Evolutionary conservation across 2,797 vertebrate genomes (phyloP).

Genomic region (Austrolebias charrua): DNA sequence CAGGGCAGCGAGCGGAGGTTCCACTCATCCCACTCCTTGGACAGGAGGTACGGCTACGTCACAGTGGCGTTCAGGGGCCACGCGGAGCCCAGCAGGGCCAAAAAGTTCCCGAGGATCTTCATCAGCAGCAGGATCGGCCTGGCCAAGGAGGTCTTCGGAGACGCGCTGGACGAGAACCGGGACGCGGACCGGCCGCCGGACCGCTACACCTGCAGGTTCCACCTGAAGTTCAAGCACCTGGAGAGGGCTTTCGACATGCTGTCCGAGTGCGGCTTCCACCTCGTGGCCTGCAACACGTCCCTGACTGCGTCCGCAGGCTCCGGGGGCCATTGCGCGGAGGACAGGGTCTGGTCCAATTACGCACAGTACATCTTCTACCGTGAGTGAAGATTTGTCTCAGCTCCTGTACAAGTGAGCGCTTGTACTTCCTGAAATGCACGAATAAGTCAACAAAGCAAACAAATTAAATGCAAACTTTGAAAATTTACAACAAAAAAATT

Average conservation of each 20-base stretch:
- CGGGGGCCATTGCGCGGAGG: conserved; percentile 86
- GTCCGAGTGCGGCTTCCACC: conserved; percentile 96
- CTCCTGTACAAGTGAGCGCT: conserved; percentile 8
- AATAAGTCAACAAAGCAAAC: conserved; percentile 1
- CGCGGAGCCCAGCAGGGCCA: conserved; percentile 88
- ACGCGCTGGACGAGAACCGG: conserved; percentile 93
- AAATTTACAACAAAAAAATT: no score
- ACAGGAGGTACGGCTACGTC: conserved; percentile 94
- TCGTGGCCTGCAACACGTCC: conserved; percentile 96
- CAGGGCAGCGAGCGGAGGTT: conserved; percentile 90
- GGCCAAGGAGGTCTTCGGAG: conserved; percentile 96
- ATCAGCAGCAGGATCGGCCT: conserved; percentile 94
- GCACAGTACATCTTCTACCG: conserved; percentile 99
- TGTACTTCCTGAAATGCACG: conserved; percentile 1
- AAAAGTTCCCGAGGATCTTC: conserved; percentile 92
- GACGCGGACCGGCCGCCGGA: conserved; percentile 91
- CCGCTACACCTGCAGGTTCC: conserved; percentile 94
- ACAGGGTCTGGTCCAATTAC: conserved; percentile 97
- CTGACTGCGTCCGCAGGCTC: conserved; percentile 90
- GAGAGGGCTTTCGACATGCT: conserved; percentile 98
- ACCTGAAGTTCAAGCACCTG: conserved; percentile 94
- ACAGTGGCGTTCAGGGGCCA: conserved; percentile 91
- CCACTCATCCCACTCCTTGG: conserved; percentile 85
- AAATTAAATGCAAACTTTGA: conserved; percentile 19
- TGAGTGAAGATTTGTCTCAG: conserved; percentile 82